Percentiles rank a stretch among this genome's conserved stretches.
phyloP scores from a whole-genome alignment of 1,140 invertebrate species.

The Ostrea denselamellosa region DNA sequence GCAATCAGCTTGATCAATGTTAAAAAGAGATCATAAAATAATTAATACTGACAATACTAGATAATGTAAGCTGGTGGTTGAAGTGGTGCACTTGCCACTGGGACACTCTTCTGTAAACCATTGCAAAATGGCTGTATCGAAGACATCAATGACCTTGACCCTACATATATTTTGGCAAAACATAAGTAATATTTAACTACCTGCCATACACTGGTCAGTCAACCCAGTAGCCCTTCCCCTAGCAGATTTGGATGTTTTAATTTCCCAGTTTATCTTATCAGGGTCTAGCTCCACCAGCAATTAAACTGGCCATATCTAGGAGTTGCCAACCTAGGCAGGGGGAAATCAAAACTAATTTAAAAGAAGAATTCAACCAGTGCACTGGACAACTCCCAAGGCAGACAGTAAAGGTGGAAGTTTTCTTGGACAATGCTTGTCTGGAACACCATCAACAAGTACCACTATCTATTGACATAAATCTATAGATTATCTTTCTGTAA shows the following conservation, averaged over 20 bases:
- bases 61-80: too few relatives aligned
- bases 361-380: not conserved
- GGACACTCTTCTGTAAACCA: too few relatives aligned
- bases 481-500: slow-evolving; percentile 17
- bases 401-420: not conserved
- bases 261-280: slow-evolving; percentile 33
- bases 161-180: not conserved
- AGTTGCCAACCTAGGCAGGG: slow-evolving; percentile 4
- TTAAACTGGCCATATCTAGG: not conserved
- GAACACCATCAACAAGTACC: not conserved
- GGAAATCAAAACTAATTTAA: slow-evolving; percentile 15
- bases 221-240: not conserved
- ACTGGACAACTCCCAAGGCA: not conserved
- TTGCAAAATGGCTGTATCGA: too few relatives aligned
- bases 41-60: too few relatives aligned
- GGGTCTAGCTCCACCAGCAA: not conserved
- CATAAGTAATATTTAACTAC: not conserved
- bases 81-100: too few relatives aligned
- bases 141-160: not conserved
- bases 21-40: not conserved
- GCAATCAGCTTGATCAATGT: not conserved
- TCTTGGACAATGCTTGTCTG: not conserved
- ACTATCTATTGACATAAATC: not conserved
- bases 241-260: slow-evolving; percentile 29
- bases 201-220: not conserved